These are phyloP conservation scores for Ectemnius cavifrons DNA, from an alignment of 2,888 invertebrate species.

Conservation along the genomic window DNA sequence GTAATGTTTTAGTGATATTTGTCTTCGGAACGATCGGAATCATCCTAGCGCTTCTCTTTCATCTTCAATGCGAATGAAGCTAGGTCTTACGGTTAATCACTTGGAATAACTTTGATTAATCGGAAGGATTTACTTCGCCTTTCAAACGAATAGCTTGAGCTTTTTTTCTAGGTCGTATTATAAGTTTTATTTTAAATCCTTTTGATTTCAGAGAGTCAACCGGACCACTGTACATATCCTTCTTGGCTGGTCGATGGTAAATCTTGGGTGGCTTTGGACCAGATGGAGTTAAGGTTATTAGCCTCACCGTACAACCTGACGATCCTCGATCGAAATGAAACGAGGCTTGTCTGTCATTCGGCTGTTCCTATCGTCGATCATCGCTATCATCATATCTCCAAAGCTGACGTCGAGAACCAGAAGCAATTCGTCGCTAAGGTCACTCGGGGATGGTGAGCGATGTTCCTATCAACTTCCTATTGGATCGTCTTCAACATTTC, in stretches of 20 bases:
- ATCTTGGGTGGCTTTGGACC: slow-evolving; percentile 72
- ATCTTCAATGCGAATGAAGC: too few species aligned
- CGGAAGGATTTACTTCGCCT: too few species aligned
- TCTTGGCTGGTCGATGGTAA: slow-evolving; percentile 69
- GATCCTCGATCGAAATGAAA: slow-evolving; percentile 71
- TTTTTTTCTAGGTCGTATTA: too few species aligned
- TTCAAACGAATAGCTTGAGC: too few species aligned
- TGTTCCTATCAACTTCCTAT: neutral
- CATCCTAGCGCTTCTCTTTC: too few species aligned
- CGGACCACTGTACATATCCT: slow-evolving; percentile 66
- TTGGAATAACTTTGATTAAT: too few species aligned
- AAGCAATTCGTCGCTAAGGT: slow-evolving; percentile 70
- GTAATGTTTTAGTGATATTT: too few species aligned
- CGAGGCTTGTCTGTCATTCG: slow-evolving; percentile 67
- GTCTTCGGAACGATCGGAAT: too few species aligned
- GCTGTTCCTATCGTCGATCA: slow-evolving; percentile 59
- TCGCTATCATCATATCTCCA: slow-evolving; percentile 41
- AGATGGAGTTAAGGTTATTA: slow-evolving; percentile 64
- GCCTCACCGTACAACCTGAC: slow-evolving; percentile 70
- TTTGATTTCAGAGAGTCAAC: slow-evolving; percentile 62
- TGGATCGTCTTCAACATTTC: too few species aligned
- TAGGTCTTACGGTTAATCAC: too few species aligned
- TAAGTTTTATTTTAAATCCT: neutral
- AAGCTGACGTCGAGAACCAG: slow-evolving; percentile 57
- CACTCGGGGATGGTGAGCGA: slow-evolving; percentile 72